phyloP scores from a whole-genome alignment of 2,888 invertebrate genomes.

The Bedellia somnulentella region DNA sequence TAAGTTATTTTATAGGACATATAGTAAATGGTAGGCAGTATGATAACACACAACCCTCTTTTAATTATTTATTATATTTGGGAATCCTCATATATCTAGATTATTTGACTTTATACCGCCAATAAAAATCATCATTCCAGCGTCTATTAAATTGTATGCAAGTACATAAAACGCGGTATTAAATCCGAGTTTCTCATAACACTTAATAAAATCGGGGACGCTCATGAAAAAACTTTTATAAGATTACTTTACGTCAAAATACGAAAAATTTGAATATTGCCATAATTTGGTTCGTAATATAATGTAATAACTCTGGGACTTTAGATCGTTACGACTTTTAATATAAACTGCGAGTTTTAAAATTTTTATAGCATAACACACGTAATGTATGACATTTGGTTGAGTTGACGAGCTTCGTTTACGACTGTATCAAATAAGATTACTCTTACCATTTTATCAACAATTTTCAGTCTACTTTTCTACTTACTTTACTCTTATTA shows the following conservation, averaged over 20 bases:
- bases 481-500: too few relatives aligned
- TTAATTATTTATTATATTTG: too few relatives aligned
- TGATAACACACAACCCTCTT: too few relatives aligned
- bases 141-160: too few relatives aligned
- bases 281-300: constrained; percentile 6
- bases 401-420: constrained; percentile 16
- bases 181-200: constrained; percentile 1
- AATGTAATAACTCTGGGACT: constrained; percentile 7
- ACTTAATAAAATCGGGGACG: not conserved
- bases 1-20: too few relatives aligned
- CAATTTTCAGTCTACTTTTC: too few relatives aligned
- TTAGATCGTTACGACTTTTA: constrained; percentile 16
- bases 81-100: too few relatives aligned
- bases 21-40: too few relatives aligned
- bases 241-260: constrained; percentile 3
- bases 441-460: too few relatives aligned
- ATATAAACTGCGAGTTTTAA: constrained; percentile 18
- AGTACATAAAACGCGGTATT: too few relatives aligned
- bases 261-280: constrained; percentile 1
- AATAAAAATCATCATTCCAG: too few relatives aligned
- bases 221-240: constrained; percentile 3
- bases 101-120: too few relatives aligned
- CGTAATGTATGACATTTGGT: constrained; percentile 14
- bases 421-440: constrained; percentile 19
- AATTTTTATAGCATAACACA: constrained; percentile 20